Base-by-base conservation (phyloP, 2,888 invertebrate genomes). In the Unio pictorum region DNA sequence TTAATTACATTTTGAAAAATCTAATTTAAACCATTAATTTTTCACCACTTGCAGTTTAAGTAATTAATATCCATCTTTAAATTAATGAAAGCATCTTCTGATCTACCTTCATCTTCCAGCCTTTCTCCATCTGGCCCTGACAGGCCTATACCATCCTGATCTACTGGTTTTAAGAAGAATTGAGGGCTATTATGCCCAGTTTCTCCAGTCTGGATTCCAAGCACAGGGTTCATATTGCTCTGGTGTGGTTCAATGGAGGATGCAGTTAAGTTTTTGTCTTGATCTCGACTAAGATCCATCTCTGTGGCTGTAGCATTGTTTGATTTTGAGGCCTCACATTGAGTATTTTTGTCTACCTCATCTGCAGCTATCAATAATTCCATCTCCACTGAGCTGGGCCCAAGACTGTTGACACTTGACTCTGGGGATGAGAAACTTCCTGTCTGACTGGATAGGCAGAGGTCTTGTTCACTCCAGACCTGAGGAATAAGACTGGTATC, bases 131-230 rank as follows among this genome's bases (percentile, higher is more conserved):
- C 78, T 17, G 76, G 69, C 20, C 84, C 84, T 28, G 80, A 73
- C 6, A 88, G 67, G 20, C 82, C 86, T 6, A 79, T 70, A 1
- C 89, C 89, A 26, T 85, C 85, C 58, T 83, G 81, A 67, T 85
- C 87, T 62, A 89, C 88, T n/a, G 89, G 89, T 63, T 84, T 84
- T 60, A 90, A 84, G 70, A 79, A 82, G 76, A 89, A 90, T 68
- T 86, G 78, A 20, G 84, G 86, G 17, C 81, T 76, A 4, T 77
- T 68, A 61, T 81, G 79, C 72, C 86, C 86, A 20, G 73, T 67
- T 45, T 85, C 83, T 20, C 80, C 81, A n/a, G 76, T 75, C 71
- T 84, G 84, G 7, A 87, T 76, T 8, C 74, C 74, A 28, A 77
- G 55, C n/a, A 77, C 77, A 28, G 74, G 77, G 45, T 73, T 77